Base-by-base conservation (phyloP, 2,797 vertebrate species). In the Benthosema pterotum region DNA sequence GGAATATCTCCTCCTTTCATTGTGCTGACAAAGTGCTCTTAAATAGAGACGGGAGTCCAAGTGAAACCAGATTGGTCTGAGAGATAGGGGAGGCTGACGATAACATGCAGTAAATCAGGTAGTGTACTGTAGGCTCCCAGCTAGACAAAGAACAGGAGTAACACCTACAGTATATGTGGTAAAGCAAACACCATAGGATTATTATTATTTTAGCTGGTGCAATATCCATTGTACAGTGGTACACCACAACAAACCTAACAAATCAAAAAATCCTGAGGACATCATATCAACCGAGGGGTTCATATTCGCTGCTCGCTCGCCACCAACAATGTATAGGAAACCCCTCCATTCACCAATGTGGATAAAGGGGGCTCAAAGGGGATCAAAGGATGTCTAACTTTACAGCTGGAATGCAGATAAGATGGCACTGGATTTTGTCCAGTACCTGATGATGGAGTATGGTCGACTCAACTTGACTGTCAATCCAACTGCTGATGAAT, bases 21-120 rank as follows among this genome's bases (percentile, higher is more conserved):
- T 79, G 81, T 82, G 79, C 79, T 89, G 87, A 90, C 82, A 85
- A 83, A 83, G 75, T 66, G 66, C 73, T 85, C 78, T 88, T 78
- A 79, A 86, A 89, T 69, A 73, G 72, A 72, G 78, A 74, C 57
- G 75, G 67, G 73, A 80, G 83, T 62, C 77, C 70, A 87, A 87
- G 83, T 80, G 80, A 85, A 87, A 87, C 79, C 86, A 90, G 85
- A 90, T 83, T 87, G 77, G 63, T 61, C 54, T 3, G 65, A 65
- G 68, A 82, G 81, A 87, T 82, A 69, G 77, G 67, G 72, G 78
- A 85, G 72, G 69, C 47, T 16, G 71, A 68, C 75, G 80, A 86
- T 80, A 89, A 74, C 67, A 49, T 69, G 69, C 66, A 32, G 66
- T 83, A 81, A 86, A 88, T 88, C 74, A 84, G 68, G 69, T 5